Evolutionary conservation across 2,113 vertebrate genomes (phyloP).

Genomic region (Saccopteryx bilineata): DNA sequence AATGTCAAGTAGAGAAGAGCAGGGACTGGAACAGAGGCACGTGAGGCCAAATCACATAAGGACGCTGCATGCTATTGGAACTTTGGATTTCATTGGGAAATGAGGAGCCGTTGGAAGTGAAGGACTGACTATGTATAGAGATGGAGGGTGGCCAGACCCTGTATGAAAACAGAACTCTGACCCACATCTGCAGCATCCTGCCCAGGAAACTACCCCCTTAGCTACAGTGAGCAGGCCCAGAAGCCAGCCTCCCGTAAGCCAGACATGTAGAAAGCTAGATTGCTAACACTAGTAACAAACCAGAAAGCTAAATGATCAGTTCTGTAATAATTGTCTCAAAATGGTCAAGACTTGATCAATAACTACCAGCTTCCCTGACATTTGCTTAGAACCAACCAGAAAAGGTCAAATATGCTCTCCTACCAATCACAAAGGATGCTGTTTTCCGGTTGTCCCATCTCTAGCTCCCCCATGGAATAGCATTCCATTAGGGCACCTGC

Average conservation of each 20-base stretch:
- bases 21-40: neutral
- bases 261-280: neutral
- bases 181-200: neutral
- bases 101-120: neutral
- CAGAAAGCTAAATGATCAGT: neutral
- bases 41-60: neutral
- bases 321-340: neutral
- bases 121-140: neutral
- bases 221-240: neutral
- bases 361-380: neutral
- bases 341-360: neutral
- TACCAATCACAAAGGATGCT: neutral
- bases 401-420: neutral
- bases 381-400: neutral
- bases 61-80: neutral
- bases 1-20: neutral
- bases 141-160: neutral
- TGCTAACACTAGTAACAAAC: neutral
- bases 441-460: neutral
- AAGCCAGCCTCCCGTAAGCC: neutral
- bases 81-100: neutral
- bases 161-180: too few relatives aligned
- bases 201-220: neutral
- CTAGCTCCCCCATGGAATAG: too few relatives aligned
- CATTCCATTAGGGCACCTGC: neutral